Percentiles rank a stretch among this genome's conserved stretches.
Conservation (phyloP, 2,113 vertebrate genomes). For the Lutjanus erythropterus region DNA sequence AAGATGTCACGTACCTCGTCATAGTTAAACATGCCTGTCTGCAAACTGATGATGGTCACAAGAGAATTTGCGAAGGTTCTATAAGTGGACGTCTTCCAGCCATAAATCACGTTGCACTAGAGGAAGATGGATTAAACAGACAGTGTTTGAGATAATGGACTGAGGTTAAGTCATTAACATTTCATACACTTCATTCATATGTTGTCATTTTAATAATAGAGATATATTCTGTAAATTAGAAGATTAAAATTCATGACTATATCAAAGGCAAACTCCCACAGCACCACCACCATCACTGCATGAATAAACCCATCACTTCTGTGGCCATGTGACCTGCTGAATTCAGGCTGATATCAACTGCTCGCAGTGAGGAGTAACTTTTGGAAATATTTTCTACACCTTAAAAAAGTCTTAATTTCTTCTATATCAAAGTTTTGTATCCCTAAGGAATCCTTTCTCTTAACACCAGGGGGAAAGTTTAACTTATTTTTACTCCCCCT, state of each 20-base stretch:
- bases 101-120: slow-evolving; percentile 92
- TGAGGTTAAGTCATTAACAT: neutral
- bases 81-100: slow-evolving; percentile 92
- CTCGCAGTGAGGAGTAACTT: too few species aligned
- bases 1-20: slow-evolving; percentile 85
- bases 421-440: too few species aligned
- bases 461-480: too few species aligned
- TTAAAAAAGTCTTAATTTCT: too few species aligned
- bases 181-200: neutral
- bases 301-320: too few species aligned
- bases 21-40: slow-evolving; percentile 95
- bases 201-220: neutral
- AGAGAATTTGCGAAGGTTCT: slow-evolving; percentile 88
- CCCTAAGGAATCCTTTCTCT: too few species aligned
- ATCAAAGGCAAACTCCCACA: neutral
- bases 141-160: neutral
- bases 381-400: too few species aligned
- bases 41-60: slow-evolving; percentile 90
- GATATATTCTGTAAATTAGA: neutral
- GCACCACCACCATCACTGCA: neutral
- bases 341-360: too few species aligned
- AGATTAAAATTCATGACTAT: neutral
- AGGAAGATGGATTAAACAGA: neutral
- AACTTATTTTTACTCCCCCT: neutral
- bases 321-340: too few species aligned